Evolutionary conservation across 2,797 vertebrate species (phyloP).

Genomic region (Buphagus erythrorhynchus): DNA sequence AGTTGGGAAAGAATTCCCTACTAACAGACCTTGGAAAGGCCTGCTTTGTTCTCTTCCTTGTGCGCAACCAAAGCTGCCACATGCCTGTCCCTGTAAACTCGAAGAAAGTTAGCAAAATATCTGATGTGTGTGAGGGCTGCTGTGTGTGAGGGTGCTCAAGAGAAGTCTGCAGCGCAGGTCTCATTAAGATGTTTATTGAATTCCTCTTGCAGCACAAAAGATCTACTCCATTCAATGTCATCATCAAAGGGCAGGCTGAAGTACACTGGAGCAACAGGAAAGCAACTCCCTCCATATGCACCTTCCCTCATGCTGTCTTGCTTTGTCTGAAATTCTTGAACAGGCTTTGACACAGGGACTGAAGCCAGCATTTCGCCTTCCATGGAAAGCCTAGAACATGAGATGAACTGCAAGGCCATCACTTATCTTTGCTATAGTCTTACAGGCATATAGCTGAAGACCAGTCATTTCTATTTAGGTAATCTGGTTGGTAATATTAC

Average conservation of each 20-base stretch:
- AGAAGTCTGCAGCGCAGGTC: not conserved
- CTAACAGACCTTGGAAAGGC: not conserved
- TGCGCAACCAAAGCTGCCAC: not conserved
- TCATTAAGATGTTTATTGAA: not conserved
- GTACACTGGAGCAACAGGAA: not conserved
- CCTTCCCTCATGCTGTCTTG: not conserved
- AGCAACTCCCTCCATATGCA: not conserved
- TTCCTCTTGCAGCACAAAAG: not conserved
- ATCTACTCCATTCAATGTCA: not conserved
- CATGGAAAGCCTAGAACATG: not conserved
- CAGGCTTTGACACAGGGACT: not conserved
- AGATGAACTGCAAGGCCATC: not conserved
- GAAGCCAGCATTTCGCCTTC: not conserved
- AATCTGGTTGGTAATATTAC: not conserved
- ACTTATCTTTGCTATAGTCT: not conserved
- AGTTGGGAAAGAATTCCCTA: not conserved
- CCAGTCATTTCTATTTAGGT: not conserved
- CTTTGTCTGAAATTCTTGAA: not conserved
- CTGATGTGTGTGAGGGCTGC: not conserved
- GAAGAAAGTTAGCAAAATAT: not conserved
- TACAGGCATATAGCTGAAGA: not conserved
- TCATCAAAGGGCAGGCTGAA: not conserved
- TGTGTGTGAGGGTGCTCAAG: not conserved
- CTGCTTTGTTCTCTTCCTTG: not conserved
- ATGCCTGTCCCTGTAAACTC: not conserved